A percentile compares a stretch with the other conserved stretches of the same genome.
phyloP scores from a whole-genome alignment of 2,888 invertebrate species.

The Acrobasis repandana region DNA sequence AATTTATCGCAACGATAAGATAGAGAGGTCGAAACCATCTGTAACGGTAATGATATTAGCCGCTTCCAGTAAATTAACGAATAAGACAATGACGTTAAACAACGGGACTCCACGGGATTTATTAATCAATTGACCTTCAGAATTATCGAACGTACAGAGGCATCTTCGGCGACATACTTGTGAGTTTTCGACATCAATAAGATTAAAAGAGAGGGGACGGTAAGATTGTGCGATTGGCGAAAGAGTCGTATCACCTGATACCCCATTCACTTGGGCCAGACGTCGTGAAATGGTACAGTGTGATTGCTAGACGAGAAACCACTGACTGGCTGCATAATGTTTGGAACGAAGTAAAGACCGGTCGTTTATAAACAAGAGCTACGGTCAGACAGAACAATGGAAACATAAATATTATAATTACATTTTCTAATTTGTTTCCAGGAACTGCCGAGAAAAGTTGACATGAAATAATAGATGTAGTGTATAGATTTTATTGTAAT shows the following conservation, averaged over 20 bases:
- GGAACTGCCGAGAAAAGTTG: not conserved
- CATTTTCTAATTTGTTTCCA: not conserved
- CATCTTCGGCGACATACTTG: conserved; percentile 34
- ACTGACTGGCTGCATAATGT: conserved; percentile 52
- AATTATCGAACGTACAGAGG: conserved; percentile 35
- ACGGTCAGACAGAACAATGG: conserved; percentile 54
- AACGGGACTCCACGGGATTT: conserved; percentile 27
- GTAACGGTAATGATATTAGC: conserved; percentile 46
- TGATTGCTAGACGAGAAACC: conserved; percentile 50
- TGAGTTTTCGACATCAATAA: conserved; percentile 48
- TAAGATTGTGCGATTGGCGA: conserved; percentile 44
- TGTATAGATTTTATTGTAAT: not conserved
- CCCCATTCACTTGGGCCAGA: conserved; percentile 43
- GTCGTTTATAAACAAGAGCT: conserved; percentile 68
- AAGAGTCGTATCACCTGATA: conserved; percentile 49
- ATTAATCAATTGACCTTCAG: conserved; percentile 42
- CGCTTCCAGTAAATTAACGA: conserved; percentile 43
- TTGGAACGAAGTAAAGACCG: conserved; percentile 59
- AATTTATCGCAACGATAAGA: conserved; percentile 79
- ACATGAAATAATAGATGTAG: not conserved
- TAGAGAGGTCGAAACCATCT: conserved; percentile 47
- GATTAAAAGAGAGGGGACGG: conserved; percentile 46
- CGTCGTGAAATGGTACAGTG: conserved; percentile 49
- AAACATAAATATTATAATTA: conserved; percentile 26
- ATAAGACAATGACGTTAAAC: conserved; percentile 22